Percentiles rank a stretch among this genome's conserved stretches.
Conservation (phyloP, 2,113 vertebrate species). For the Zosterops hypoxanthus region DNA sequence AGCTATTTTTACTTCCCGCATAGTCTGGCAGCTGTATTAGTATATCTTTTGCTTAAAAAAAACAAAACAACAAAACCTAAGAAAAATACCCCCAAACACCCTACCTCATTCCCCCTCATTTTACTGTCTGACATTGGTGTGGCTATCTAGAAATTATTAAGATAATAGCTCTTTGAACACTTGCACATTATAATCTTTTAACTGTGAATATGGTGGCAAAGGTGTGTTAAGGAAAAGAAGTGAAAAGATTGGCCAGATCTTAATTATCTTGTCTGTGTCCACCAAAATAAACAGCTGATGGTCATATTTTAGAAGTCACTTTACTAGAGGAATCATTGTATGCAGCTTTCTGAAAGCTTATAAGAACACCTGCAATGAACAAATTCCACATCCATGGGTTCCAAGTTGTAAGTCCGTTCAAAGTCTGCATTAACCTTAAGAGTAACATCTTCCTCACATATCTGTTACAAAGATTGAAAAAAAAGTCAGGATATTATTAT, state of each 20-base stretch:
- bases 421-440: slow-evolving; percentile 85
- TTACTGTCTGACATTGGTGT: background rate
- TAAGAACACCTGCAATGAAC: slow-evolving; percentile 82
- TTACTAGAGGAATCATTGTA: background rate
- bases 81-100: background rate
- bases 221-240: background rate
- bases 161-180: background rate
- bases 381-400: slow-evolving; percentile 94
- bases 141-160: background rate
- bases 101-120: background rate
- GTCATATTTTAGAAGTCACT: background rate
- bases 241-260: background rate
- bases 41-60: background rate
- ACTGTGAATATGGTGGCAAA: background rate
- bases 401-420: slow-evolving; percentile 82
- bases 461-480: slow-evolving; percentile 64
- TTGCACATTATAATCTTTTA: background rate
- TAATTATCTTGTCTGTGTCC: background rate
- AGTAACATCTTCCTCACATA: slow-evolving; percentile 84
- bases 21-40: background rate
- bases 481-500: background rate
- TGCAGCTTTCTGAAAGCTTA: background rate
- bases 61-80: background rate
- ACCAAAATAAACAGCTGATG: background rate
- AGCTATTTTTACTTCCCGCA: background rate